Evolutionary conservation across 2,797 vertebrate genomes (phyloP), one percentile per base, ranked within the genome.

Genomic region (Mus spretus): DNA sequence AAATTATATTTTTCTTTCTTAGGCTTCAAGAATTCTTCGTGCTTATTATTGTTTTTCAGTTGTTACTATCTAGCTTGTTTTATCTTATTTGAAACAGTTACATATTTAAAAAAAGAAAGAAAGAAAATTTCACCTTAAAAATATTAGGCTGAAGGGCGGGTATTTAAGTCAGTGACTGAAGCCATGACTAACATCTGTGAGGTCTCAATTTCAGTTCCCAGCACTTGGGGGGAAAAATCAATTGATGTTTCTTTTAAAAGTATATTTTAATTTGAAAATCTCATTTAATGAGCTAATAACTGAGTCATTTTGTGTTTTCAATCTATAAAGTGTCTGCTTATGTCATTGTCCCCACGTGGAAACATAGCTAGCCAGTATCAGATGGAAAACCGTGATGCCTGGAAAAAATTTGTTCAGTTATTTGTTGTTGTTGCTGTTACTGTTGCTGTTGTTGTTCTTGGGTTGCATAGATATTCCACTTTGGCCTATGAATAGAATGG

Each of bases 1-100:
- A 90, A 94, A 94, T 89, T 72, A n/a, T 24, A 11, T 85, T 91
- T 92, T 92, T 72, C 75, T 91, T 97, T 94, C 20, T 88, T 93
- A 44, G n/a, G 15, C 63, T 59, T 94, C 53, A 83, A 82, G 55
- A 61, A 94, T 89, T 96, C 79, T 88, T 84, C 12, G 20, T 86
- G 55, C 83, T 78, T 95, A 83, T 79, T 37, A 53, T 53, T 40
- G 37, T 40, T 94, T 90, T 84, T 93, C 31, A 55, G 28, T 75
- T 95, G 14, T 89, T 88, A 70, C n/a, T 57, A 65, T 91, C 61
- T 94, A 79, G 70, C 91, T 89, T 92, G 26, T 65, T 86, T 83
- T 89, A 87, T 34, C 77, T 95, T 96, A 79, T 70, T 93, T 67
- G 80, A 59, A 26, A 53, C 0, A 34, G 61, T 53, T 53, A 53